A percentile compares a stretch with the other conserved stretches of the same genome.
Conservation (phyloP, 2,888 invertebrate species). For the Tromatobia lineatoria region DNA sequence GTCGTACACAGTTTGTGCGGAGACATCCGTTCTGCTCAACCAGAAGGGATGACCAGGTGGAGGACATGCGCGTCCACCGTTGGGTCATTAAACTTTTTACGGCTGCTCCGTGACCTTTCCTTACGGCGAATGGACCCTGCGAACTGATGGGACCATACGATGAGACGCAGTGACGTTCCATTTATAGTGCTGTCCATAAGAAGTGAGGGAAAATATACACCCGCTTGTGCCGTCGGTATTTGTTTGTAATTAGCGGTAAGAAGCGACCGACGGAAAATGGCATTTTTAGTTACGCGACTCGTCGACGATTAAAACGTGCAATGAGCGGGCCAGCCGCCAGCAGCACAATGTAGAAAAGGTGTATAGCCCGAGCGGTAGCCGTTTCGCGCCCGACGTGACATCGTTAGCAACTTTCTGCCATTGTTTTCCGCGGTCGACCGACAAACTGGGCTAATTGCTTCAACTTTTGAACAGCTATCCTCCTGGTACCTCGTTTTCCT, state of each 20-base stretch:
- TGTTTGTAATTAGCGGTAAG: constrained; percentile 74
- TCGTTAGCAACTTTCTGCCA: constrained; percentile 82
- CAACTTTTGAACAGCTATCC: constrained; percentile 78
- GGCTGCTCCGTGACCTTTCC: constrained; percentile 22
- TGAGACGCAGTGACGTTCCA: not conserved
- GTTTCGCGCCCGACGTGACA: constrained; percentile 73
- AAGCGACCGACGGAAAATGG: constrained; percentile 50
- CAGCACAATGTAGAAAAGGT: constrained; percentile 24
- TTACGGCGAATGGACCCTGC: not conserved
- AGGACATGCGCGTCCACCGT: constrained; percentile 54
- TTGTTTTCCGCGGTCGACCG: constrained; percentile 78
- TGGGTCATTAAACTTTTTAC: constrained; percentile 50
- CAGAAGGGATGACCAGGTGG: constrained; percentile 60
- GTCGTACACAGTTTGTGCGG: constrained; percentile 66
- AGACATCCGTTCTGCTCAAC: constrained; percentile 32
- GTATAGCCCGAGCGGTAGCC: constrained; percentile 35
- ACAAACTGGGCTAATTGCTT: constrained; percentile 82
- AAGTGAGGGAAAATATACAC: constrained; percentile 25
- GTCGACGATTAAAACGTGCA: constrained; percentile 76
- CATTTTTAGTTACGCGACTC: constrained; percentile 67
- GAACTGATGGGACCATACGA: not conserved
- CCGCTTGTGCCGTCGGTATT: constrained; percentile 65
- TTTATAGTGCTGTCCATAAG: constrained; percentile 47
- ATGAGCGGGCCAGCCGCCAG: constrained; percentile 66
- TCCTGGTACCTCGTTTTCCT: constrained; percentile 48